Conservation (phyloP, 2,888 invertebrate genomes). For the Melieria omissa region DNA sequence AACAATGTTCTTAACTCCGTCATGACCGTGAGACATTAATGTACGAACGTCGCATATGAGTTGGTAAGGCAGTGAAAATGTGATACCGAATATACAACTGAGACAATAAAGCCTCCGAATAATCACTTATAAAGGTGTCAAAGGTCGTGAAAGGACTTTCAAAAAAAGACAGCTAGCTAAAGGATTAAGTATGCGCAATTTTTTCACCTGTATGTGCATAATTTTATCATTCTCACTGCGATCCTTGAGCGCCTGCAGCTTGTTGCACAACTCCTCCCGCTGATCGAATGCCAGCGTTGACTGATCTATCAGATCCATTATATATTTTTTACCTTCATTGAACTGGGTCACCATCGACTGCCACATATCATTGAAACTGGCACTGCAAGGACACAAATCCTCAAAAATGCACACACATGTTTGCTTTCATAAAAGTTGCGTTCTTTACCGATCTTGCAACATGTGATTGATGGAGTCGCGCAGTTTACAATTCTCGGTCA, state of each 20-base stretch:
- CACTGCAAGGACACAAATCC: conserved; percentile 65
- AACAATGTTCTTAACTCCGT: too few relatives aligned
- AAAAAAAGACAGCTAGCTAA: too few relatives aligned
- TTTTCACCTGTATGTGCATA: conserved; percentile 70
- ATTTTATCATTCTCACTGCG: conserved; percentile 79
- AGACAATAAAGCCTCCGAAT: too few relatives aligned
- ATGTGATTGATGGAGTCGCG: conserved; percentile 84
- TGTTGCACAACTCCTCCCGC: conserved; percentile 83
- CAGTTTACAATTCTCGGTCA: conserved; percentile 78
- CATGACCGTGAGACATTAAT: too few relatives aligned
- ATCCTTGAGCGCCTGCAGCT: conserved; percentile 82
- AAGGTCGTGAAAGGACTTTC: neutral
- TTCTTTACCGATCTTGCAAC: conserved; percentile 77
- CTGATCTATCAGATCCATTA: conserved; percentile 87
- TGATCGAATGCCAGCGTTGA: conserved; percentile 91
- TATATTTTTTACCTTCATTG: conserved; percentile 81
- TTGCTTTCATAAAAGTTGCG: neutral
- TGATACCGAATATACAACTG: too few relatives aligned
- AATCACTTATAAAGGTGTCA: too few relatives aligned
- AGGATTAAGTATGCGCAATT: neutral
- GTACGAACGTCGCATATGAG: too few relatives aligned
- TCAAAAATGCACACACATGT: neutral
- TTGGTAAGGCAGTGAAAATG: too few relatives aligned
- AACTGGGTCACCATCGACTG: conserved; percentile 80
- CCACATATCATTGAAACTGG: conserved; percentile 85